Conservation (phyloP, 2,888 invertebrate species). For the Carterocephalus palaemon region DNA sequence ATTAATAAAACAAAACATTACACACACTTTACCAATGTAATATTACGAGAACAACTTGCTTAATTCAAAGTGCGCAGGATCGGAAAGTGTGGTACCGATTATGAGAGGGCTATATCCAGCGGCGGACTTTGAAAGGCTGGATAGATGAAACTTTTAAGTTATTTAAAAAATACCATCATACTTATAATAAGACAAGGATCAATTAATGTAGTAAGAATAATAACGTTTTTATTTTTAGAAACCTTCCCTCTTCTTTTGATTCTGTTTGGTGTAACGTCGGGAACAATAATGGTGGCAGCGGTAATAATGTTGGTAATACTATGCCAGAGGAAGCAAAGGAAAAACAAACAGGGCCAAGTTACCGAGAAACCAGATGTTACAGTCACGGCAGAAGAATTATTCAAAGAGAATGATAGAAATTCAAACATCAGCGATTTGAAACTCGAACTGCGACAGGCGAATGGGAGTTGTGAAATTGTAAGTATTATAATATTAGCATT, state of each 20-base stretch:
- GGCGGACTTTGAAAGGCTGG: no score
- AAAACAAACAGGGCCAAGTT: conserved; percentile 69
- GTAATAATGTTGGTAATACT: conserved; percentile 91
- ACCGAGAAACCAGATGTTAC: conserved; percentile 81
- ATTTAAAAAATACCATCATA: background rate
- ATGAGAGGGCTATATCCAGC: no score
- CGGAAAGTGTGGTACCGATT: no score
- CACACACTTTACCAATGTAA: no score
- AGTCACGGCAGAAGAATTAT: conserved; percentile 70
- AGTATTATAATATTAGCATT: conserved; percentile 49
- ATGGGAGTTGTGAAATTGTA: conserved; percentile 87
- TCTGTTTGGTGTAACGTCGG: conserved; percentile 90
- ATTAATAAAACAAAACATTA: no score
- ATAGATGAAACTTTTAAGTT: no score
- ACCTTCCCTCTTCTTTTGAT: conserved; percentile 88
- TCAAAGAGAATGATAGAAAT: conserved; percentile 90
- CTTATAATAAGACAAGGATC: background rate
- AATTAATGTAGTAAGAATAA: conserved; percentile 6
- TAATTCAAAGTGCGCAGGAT: no score
- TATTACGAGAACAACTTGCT: no score
- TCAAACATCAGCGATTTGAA: conserved; percentile 96
- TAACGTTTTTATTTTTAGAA: conserved; percentile 74
- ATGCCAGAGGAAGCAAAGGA: conserved; percentile 83
- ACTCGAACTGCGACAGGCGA: conserved; percentile 90
- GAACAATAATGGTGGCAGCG: conserved; percentile 91